phyloP scores from a whole-genome alignment of 2,888 invertebrate genomes.

The Amphimallon solstitiale region DNA sequence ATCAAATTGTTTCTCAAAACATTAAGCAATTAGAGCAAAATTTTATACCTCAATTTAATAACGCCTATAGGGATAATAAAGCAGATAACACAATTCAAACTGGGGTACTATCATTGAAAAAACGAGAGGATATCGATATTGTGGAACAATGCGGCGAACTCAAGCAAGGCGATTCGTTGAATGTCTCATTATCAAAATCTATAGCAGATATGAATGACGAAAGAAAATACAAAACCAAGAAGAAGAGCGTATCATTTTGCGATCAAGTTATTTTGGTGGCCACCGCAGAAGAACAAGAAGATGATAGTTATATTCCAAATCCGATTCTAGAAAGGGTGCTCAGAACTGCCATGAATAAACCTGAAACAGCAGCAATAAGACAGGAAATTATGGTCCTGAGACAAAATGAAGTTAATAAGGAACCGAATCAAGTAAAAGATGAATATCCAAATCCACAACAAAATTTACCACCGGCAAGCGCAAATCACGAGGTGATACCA shows the following conservation, averaged over 20 bases:
- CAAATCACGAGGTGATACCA: not conserved
- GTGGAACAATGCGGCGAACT: slow-evolving; percentile 69
- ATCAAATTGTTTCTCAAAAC: slow-evolving; percentile 21
- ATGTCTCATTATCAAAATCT: slow-evolving; percentile 56
- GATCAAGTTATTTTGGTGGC: slow-evolving; percentile 94
- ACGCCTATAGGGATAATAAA: slow-evolving; percentile 40
- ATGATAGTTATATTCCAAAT: slow-evolving; percentile 90
- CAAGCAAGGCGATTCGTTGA: slow-evolving; percentile 67
- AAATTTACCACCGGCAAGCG: not conserved
- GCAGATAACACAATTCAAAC: slow-evolving; percentile 47
- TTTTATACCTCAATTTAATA: not conserved
- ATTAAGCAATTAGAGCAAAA: slow-evolving; percentile 18
- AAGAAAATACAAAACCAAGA: slow-evolving; percentile 68
- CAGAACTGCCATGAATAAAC: slow-evolving; percentile 82
- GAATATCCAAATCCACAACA: not conserved
- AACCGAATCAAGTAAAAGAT: slow-evolving; percentile 35
- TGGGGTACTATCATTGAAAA: slow-evolving; percentile 52
- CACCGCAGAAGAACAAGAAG: slow-evolving; percentile 91
- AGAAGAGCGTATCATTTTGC: slow-evolving; percentile 95
- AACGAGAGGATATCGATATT: slow-evolving; percentile 51
- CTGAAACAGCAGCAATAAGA: slow-evolving; percentile 68
- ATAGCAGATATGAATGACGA: slow-evolving; percentile 63
- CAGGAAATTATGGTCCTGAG: slow-evolving; percentile 66
- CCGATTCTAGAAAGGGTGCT: slow-evolving; percentile 88
- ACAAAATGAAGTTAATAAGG: slow-evolving; percentile 58